Evolutionary conservation across 1,140 invertebrate species (phyloP), one percentile per base, ranked within the genome.

Genomic region (Aphelinus atriplicis): DNA sequence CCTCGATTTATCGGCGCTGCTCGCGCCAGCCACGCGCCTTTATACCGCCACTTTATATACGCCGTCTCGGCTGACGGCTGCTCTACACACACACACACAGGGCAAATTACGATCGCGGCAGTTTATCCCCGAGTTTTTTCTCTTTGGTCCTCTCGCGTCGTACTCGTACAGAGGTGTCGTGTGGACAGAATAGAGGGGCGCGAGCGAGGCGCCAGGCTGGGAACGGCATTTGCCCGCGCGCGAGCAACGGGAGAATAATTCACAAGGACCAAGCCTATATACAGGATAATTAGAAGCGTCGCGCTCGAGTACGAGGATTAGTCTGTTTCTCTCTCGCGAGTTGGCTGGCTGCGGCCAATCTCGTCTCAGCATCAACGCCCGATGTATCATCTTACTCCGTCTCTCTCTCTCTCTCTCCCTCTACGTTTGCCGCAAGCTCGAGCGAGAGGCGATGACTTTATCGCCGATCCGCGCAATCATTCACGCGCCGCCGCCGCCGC

Each of bases 391-490:
- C 86, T 87, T 88, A 88, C 55, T 26, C 57, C 9, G 26, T 26
- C 26, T 26, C 26, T 26, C 26, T 26, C 26, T 26, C 26, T 26
- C 26, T 26, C 26, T 26, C 26, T 0, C 26, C 26, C 26, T 26
- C 26, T 26, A 26, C 26, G 26, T 26, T 26, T 0, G 26, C 26
- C 26, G 26, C 26, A 26, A 26, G 68, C 63, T 65, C 62, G 9
- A 45, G 51, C 84, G 84, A 83, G 84, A 87, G 84, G 86, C 87
- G 87, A 88, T 85, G 87, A 88, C 86, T 88, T 88, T 88, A 88
- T 88, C 87, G 83, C 83, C 85, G 84, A 87, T 88, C 87, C 86
- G 80, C 81, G 84, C 82, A 87, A 88, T 88, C 86, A 86, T 87
- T 88, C 86, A 88, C 84, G 76, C 66, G 53, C 73, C 7, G 48